Conservation (phyloP, 2,797 vertebrate genomes). For the Myotis planiceps region DNA sequence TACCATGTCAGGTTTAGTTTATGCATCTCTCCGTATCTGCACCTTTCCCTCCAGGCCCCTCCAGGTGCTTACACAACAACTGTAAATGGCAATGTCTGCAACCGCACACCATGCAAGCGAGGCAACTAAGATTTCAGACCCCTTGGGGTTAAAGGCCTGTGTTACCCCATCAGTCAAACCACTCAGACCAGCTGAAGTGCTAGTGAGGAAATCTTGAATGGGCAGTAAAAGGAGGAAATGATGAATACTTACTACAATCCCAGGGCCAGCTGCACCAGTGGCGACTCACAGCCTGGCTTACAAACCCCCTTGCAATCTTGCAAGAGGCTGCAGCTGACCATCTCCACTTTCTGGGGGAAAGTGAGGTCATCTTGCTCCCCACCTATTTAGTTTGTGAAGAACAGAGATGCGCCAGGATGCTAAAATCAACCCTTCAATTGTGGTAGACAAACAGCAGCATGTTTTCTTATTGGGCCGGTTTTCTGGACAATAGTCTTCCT, state of each 20-base stretch:
- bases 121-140: neutral
- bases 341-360: conserved; percentile 33
- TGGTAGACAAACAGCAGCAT: neutral
- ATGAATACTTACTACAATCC: neutral
- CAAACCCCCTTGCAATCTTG: neutral
- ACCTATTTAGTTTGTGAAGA: neutral
- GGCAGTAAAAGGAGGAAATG: neutral
- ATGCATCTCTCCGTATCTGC: neutral
- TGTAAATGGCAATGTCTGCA: neutral
- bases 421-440: conserved; percentile 46
- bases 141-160: neutral
- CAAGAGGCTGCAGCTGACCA: neutral
- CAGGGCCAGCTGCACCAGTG: neutral
- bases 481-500: neutral
- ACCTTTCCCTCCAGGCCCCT: neutral
- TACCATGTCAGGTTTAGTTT: neutral
- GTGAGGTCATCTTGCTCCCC: conserved; percentile 9
- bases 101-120: neutral
- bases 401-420: neutral
- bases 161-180: neutral
- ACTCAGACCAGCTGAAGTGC: neutral
- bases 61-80: no score
- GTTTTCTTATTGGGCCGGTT: neutral
- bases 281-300: neutral
- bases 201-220: neutral